Percentiles rank a stretch among this genome's conserved stretches.
Conservation (phyloP, 2,113 vertebrate species). For the Oenanthe oenanthe region DNA sequence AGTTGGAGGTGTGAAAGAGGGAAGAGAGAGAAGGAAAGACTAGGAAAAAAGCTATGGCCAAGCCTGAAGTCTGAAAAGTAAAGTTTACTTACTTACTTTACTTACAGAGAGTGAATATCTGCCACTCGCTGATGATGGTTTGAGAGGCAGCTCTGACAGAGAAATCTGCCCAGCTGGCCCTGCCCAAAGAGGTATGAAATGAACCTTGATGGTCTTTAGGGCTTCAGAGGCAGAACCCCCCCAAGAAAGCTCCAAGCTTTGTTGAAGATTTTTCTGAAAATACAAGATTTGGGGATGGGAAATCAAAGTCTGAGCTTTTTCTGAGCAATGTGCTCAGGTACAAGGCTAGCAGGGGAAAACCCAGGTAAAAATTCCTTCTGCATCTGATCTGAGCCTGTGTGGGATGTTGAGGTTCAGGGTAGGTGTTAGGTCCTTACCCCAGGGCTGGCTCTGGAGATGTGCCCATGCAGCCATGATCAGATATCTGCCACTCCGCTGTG, state of each 20-base stretch:
- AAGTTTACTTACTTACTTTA: too few species aligned
- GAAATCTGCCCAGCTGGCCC: neutral
- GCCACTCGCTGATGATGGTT: neutral
- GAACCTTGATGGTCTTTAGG: neutral
- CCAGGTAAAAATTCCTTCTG: neutral
- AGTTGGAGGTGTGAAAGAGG: neutral
- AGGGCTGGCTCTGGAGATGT: neutral
- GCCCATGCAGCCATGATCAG: fast-evolving
- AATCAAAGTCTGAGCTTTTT: neutral
- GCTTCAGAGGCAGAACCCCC: neutral
- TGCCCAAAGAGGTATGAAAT: neutral
- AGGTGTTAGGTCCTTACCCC: neutral
- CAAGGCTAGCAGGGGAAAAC: neutral
- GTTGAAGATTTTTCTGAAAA: neutral
- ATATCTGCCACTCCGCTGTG: neutral
- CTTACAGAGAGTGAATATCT: too few species aligned
- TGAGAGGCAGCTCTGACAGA: neutral
- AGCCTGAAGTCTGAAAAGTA: neutral
- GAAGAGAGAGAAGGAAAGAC: neutral
- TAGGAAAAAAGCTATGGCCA: neutral
- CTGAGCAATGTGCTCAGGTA: neutral
- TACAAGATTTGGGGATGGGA: neutral
- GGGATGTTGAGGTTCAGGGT: neutral
- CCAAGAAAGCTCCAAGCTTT: neutral
- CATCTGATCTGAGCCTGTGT: neutral